Evolutionary conservation across 2,888 invertebrate genomes (phyloP), one percentile per base, ranked within the genome.

Genomic region (Drosophila dives): DNA sequence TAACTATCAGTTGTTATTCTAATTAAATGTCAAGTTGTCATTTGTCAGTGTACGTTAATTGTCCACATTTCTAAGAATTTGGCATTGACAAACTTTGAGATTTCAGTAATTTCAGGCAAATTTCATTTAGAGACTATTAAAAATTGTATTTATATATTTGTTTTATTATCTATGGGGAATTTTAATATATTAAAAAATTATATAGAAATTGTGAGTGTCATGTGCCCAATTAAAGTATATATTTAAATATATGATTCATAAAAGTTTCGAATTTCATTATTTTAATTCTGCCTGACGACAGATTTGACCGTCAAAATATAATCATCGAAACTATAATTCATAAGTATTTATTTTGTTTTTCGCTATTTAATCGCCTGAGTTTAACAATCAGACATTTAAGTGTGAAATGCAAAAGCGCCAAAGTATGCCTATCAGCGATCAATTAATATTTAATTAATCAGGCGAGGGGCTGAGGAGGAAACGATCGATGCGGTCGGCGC

Each of bases 401-500:
- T 73, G 81, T 59, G 65, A 75, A 61, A 59, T 53, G 48, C 59
- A 74, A 66, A 83, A 65, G 86, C 70, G 77, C 49, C 68, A 75
- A 60, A 61, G 74, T 70, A 65, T 71, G 81, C 88, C 83, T 89
- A 90, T 91, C 91, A 83, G 62, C 75, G 79, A 81, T 73, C 91
- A 91, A 90, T 90, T 91, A 91, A 90, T 88, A 83, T 91, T 90
- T 90, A 91, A 91, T 91, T 91, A 91, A 91, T 79, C 80, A 80
- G 80, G 51, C 75, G 75, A 64, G 62, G 75, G 72, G 26, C 23
- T 49, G 56, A 12, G 68, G 26, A 32, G 56, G 50, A n/a, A 29
- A 15, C 4, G 33, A n/a, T 36, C 12, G 48, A 15, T 66, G 26
- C 20, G 12, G 32, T 38, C 33, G 72, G 53, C 68, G 32, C 77